phyloP scores from a whole-genome alignment of 2,888 invertebrate genomes.

The Melangyna quadrimaculata region DNA sequence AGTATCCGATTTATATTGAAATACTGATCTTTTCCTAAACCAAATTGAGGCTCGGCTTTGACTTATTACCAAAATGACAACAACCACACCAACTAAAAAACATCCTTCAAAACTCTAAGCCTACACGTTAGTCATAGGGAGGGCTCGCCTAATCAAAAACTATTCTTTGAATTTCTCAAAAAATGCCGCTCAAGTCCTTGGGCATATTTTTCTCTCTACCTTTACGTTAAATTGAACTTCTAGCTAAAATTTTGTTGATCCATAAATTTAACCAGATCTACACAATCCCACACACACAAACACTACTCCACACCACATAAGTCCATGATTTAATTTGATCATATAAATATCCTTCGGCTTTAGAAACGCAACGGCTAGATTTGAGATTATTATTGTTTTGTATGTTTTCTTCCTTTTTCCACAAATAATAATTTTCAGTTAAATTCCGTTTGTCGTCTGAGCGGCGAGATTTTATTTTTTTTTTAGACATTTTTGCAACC shows the following conservation, averaged over 20 bases:
- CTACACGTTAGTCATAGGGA: background rate
- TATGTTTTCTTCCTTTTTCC: constrained; percentile 18
- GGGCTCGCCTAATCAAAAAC: background rate
- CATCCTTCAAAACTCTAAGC: background rate
- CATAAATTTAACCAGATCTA: constrained; percentile 7
- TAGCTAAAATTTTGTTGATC: background rate
- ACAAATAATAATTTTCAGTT: constrained; percentile 66
- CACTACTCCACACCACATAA: background rate
- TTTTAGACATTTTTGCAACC: constrained; percentile 9
- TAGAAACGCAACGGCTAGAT: background rate
- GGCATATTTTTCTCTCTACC: background rate
- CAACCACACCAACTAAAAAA: background rate
- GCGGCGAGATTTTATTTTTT: constrained; percentile 11
- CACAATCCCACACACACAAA: constrained; percentile 39
- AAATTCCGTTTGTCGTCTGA: constrained; percentile 60
- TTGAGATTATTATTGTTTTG: background rate
- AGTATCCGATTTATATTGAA: too few species aligned
- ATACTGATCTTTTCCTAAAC: background rate
- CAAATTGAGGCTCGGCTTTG: background rate
- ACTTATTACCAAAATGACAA: background rate
- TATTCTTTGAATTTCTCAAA: background rate
- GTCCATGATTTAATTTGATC: constrained; percentile 31
- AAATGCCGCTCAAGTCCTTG: background rate
- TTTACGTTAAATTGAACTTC: background rate
- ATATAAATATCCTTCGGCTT: constrained; percentile 53